Base-by-base conservation (phyloP, 1,140 invertebrate genomes). In the Dysdera silvatica region DNA sequence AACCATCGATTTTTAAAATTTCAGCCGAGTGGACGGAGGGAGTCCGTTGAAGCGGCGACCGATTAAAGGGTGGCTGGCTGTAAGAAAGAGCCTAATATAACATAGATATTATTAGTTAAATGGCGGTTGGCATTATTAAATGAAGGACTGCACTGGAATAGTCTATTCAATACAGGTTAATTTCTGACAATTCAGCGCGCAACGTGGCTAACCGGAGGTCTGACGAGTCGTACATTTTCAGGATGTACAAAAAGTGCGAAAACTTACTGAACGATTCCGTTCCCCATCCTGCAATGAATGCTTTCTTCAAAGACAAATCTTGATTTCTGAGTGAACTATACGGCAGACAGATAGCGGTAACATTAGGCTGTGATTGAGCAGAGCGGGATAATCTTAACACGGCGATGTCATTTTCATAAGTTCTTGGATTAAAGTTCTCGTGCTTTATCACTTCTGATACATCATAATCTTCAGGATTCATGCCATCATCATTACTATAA, bases 271-370 rank as follows among this genome's bases (percentile, higher is more conserved):
- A 67, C 4, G 40, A 20, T 0, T 40, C 54, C 2, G 65, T 66
- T 52, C 86, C 85, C 84, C 85, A 87, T 54, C 85, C 85, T 84
- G 61, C 64, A 8, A 72, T 69, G 28, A 51, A 65, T 3, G 66
- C 61, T 7, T 43, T 64, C 33, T 54, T 61, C 10, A 49, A 54
- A n/a, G 53, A 60, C 4, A 69, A 51, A 33, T 69, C 58, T 3
- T 68, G 35, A 14, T 53, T 53, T 0, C 43, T 28, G 5, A 68
- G 51, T 2, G 33, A 54, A 37, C 65, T 61, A 28, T 67, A 68
- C 5, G 74, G 74, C 29, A 75, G 55, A 61, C 74, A 75, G 24
- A 70, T 67, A 1, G 74, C 73, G 29, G 51, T 55, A 18, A 74
- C 71, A 14, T 40, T 55, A 6, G 64, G 47, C 37, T 62, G 68